phyloP scores from a whole-genome alignment of 1,140 invertebrate species.

The Neodiprion lecontei region DNA sequence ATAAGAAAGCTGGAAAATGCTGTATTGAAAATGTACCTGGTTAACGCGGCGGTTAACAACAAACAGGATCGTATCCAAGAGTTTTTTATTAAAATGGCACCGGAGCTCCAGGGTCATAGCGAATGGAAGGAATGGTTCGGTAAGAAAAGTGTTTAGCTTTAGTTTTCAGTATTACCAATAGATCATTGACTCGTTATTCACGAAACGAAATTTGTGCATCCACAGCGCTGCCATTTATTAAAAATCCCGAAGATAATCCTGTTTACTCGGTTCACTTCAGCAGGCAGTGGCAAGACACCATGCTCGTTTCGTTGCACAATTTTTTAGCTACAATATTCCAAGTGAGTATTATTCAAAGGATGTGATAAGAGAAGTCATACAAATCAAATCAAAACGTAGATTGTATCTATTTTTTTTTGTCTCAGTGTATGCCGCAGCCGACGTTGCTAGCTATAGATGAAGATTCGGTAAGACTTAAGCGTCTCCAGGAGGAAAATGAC shows the following conservation, averaged over 20 bases:
- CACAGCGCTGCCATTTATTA: conserved; percentile 88
- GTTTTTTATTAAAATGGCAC: conserved; percentile 88
- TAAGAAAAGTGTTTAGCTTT: conserved; percentile 61
- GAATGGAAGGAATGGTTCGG: conserved; percentile 99
- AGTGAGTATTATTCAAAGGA: conserved; percentile 50
- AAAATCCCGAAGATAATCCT: conserved; percentile 89
- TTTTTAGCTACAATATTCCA: conserved; percentile 91
- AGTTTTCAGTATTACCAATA: conserved; percentile 6
- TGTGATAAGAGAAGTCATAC: conserved; percentile 7
- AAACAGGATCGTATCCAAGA: conserved; percentile 86
- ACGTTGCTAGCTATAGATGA: conserved; percentile 85
- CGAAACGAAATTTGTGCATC: conserved; percentile 35
- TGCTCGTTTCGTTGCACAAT: conserved; percentile 93
- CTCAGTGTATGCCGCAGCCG: conserved; percentile 81
- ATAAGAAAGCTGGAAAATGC: conserved; percentile 89
- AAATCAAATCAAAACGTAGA: conserved; percentile 3
- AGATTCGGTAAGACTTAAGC: conserved; percentile 79
- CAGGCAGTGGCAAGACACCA: conserved; percentile 93
- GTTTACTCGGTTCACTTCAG: conserved; percentile 89
- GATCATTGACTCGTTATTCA: conserved; percentile 20
- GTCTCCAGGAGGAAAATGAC: conserved; percentile 85
- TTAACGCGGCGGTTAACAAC: conserved; percentile 83
- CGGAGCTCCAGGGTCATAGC: conserved; percentile 84
- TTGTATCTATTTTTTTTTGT: conserved; percentile 30
- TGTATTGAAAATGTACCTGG: conserved; percentile 87